phyloP scores from a whole-genome alignment of 1,140 invertebrate species.

The Eueides isabella region DNA sequence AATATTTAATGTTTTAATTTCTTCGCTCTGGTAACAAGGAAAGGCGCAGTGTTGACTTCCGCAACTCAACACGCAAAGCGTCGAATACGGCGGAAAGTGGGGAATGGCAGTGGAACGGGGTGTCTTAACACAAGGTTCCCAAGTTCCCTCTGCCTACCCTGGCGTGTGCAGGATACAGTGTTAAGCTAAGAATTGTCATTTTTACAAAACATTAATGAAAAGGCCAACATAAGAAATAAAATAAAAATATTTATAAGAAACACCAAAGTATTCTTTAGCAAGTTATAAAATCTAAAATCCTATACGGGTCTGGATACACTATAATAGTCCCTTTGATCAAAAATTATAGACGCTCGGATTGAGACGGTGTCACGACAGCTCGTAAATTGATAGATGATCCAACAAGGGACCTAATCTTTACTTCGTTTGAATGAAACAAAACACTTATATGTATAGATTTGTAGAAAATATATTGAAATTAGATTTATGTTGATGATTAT shows the following conservation, averaged over 20 bases:
- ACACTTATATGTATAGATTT: background rate
- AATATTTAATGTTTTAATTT: no score
- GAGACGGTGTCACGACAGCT: slow-evolving; percentile 47
- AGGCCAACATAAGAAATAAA: background rate
- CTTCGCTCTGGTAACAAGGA: no score
- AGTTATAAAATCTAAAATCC: slow-evolving; percentile 4
- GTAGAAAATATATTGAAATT: background rate
- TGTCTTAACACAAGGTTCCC: no score
- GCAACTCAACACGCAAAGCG: no score
- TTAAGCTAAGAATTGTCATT: no score
- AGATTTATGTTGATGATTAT: background rate
- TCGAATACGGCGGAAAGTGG: no score
- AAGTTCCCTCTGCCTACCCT: no score
- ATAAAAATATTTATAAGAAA: background rate
- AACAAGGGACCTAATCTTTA: slow-evolving; percentile 43
- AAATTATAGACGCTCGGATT: slow-evolving; percentile 42
- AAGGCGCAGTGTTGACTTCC: no score
- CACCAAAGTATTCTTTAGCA: background rate
- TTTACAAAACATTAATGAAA: no score
- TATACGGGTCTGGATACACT: background rate
- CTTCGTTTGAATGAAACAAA: slow-evolving; percentile 7
- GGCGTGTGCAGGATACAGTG: no score
- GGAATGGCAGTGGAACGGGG: no score
- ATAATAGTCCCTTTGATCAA: slow-evolving; percentile 12
- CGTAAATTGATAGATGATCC: slow-evolving; percentile 58